A percentile compares a stretch with the other conserved stretches of the same genome.
Conservation (phyloP, 2,888 invertebrate genomes). For the Griposia aprilina region DNA sequence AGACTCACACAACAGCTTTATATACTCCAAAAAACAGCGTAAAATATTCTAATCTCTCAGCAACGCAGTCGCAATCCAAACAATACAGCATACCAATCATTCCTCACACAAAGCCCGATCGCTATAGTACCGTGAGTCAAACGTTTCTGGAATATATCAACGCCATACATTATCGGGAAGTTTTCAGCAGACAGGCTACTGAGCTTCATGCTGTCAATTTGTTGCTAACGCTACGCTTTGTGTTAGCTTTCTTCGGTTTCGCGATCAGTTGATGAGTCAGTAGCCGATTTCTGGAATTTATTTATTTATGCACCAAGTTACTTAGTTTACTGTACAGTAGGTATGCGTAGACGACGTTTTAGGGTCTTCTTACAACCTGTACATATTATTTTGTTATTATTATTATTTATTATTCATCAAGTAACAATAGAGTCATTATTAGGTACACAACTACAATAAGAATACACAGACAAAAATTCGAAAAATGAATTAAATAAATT, state of each 20-base stretch:
- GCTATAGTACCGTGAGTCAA: conserved; percentile 46
- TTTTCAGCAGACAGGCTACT: conserved; percentile 33
- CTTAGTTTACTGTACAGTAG: too few species aligned
- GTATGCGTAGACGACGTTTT: too few species aligned
- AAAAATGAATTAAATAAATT: too few species aligned
- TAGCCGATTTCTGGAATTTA: too few species aligned
- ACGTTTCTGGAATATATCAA: conserved; percentile 57
- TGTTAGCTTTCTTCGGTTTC: background rate
- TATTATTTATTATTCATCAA: too few species aligned
- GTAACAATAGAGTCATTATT: too few species aligned
- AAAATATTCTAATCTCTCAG: conserved; percentile 14
- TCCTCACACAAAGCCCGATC: conserved; percentile 46
- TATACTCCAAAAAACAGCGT: background rate
- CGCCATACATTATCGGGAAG: conserved; percentile 41
- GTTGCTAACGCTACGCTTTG: conserved; percentile 13
- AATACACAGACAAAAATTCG: too few species aligned
- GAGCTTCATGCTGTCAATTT: conserved; percentile 39
- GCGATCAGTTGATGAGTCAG: background rate
- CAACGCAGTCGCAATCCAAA: conserved; percentile 19
- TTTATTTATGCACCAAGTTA: too few species aligned
- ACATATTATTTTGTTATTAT: too few species aligned
- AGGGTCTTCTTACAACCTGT: too few species aligned
- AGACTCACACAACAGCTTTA: background rate
- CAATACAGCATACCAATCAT: conserved; percentile 38
- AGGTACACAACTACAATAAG: too few species aligned